Percentiles rank a stretch among this genome's conserved stretches.
phyloP scores from a whole-genome alignment of 2,113 vertebrate genomes.

The Baryphthengus martii region DNA sequence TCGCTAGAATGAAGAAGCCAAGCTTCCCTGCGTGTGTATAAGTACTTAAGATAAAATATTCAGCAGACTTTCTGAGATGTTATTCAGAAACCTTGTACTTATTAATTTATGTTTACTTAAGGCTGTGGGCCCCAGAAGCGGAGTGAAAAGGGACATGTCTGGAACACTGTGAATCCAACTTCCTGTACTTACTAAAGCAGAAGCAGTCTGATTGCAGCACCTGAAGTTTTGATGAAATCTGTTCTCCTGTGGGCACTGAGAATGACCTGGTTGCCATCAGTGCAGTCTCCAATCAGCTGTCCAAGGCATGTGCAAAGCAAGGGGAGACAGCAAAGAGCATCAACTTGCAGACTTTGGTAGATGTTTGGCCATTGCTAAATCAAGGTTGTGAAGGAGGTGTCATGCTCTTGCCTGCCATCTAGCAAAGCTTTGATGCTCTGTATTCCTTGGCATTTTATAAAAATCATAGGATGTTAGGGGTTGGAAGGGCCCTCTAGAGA shows the following conservation, averaged over 20 bases:
- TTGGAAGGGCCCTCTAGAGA: too few relatives aligned
- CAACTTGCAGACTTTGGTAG: neutral
- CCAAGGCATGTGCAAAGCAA: neutral
- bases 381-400: neutral
- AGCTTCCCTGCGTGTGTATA: neutral
- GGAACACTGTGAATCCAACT: neutral
- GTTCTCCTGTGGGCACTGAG: neutral
- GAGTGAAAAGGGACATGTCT: neutral
- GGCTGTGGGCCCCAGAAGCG: neutral
- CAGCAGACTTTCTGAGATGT: neutral
- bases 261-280: neutral
- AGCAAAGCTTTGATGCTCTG: neutral
- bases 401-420: neutral
- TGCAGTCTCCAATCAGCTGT: neutral
- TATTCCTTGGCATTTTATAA: neutral
- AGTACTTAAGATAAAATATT: constrained; percentile 43
- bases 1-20: neutral
- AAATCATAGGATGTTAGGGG: too few relatives aligned
- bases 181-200: neutral
- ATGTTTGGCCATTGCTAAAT: neutral
- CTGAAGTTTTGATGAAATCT: neutral
- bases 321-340: neutral
- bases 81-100: neutral
- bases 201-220: neutral
- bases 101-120: neutral